Evolutionary conservation across 2,797 vertebrate species (phyloP), one percentile per base, ranked within the genome.

Genomic region (Rousettus madagascariensis): DNA sequence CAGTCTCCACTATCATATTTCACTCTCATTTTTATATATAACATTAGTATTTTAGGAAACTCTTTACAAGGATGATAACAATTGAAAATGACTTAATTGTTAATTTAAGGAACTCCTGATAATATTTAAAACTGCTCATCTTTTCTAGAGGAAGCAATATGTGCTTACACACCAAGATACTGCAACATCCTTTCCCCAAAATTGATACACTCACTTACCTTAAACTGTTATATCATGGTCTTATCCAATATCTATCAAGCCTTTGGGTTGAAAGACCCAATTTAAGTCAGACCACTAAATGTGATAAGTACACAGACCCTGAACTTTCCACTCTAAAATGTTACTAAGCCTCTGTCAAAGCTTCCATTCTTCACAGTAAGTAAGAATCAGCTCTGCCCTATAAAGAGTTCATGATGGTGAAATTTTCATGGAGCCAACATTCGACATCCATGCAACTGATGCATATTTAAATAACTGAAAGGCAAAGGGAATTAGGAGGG

Each of bases 261-360:
- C 5, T 1, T 83, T 93, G 11, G 17, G 19, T 4, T 30, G 12
- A 75, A 66, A 91, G 71, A 20, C 0, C 16, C 20, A 75, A 16
- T 65, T 30, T 65, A 74, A 65, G 16, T 1, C 15, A 41, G 28
- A 66, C 59, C 20, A 38, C 4, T 19, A 79, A 74, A 63, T 38
- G 30, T 15, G 11, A 19, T 28, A 71, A 55, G 24, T 22, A 41
- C 61, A 15, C 7, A 28, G 12, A 83, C 12, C 51, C 0, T 13
- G 4, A 0, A 1, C 9, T 24, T 77, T 41, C 7, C 41, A 13
- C 1, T 26, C 2, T 57, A 49, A 17, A 3, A 28, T 43, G 1
- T 12, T 53, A 36, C 19, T 59, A 43, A 88, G 8, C 38, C 3
- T 43, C 33, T 51, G 0, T 24, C 15, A 69, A 66, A 22, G 6